Evolutionary conservation across 2,797 vertebrate genomes (phyloP).

Genomic region (Malacoraja senta): DNA sequence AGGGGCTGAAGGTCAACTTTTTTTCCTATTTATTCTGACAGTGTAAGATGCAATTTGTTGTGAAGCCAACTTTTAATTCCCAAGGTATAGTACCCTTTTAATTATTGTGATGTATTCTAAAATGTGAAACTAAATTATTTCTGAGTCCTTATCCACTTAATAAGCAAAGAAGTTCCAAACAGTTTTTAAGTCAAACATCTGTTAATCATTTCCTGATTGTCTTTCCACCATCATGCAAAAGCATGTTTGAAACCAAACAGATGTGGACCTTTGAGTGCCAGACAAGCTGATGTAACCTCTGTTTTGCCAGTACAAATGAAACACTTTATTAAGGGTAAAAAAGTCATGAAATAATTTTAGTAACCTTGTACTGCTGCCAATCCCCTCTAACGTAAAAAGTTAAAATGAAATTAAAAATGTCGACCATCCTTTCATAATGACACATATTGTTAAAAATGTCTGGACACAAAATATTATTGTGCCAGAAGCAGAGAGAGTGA

Average conservation of each 20-base stretch:
- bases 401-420: background rate
- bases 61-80: background rate
- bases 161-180: constrained; percentile 13
- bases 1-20: background rate
- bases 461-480: background rate
- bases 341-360: background rate
- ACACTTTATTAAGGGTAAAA: constrained; percentile 20
- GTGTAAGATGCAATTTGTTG: background rate
- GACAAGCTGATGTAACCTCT: background rate
- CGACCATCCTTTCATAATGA: background rate
- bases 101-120: background rate
- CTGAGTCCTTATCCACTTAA: background rate
- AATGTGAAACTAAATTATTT: background rate
- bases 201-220: constrained; percentile 26
- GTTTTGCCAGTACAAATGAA: constrained; percentile 3
- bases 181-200: constrained; percentile 19
- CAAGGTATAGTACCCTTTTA: background rate
- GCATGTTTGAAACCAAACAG: background rate
- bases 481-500: too few species aligned
- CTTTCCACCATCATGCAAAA: background rate
- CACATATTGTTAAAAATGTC: background rate
- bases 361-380: background rate
- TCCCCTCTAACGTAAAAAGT: too few species aligned
- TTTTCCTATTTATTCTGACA: background rate
- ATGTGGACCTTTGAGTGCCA: background rate